Percentiles rank a stretch among this genome's conserved stretches.
phyloP scores from a whole-genome alignment of 2,888 invertebrate genomes.

The Selenia dentaria region DNA sequence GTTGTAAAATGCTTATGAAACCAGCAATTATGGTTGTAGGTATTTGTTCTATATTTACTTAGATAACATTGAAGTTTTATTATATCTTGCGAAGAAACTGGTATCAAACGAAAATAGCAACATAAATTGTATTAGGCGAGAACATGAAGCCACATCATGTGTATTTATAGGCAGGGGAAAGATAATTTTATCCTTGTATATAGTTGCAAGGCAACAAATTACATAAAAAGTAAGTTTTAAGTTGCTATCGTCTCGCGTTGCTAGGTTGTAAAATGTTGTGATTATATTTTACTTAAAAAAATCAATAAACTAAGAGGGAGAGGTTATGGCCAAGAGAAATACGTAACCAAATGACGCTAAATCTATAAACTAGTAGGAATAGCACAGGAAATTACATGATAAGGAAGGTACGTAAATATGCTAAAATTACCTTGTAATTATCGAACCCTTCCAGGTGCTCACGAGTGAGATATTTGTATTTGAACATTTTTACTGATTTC shows the following conservation, averaged over 20 bases:
- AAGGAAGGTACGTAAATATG: background rate
- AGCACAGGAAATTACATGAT: too few species aligned
- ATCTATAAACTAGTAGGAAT: too few species aligned
- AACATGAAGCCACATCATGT: conserved; percentile 5
- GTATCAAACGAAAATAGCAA: conserved; percentile 3
- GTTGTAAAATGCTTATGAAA: too few species aligned
- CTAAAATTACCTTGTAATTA: conserved; percentile 91
- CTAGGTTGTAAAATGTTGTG: background rate
- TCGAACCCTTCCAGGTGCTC: conserved; percentile 97
- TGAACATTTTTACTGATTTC: conserved; percentile 73
- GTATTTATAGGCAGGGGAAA: conserved; percentile 5
- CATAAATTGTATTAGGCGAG: conserved; percentile 5
- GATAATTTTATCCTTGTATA: conserved; percentile 8
- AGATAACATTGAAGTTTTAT: too few species aligned
- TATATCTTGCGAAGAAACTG: too few species aligned
- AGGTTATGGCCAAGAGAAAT: background rate
- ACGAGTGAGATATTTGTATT: conserved; percentile 91
- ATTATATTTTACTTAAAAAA: background rate
- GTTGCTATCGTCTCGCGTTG: too few species aligned
- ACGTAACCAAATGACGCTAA: background rate
- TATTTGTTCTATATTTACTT: too few species aligned
- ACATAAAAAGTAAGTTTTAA: too few species aligned
- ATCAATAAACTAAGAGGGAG: background rate
- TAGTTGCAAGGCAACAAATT: background rate
- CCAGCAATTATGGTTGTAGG: too few species aligned